Evolutionary conservation across 1,140 invertebrate species (phyloP).

Genomic region (Gerris buenoi): DNA sequence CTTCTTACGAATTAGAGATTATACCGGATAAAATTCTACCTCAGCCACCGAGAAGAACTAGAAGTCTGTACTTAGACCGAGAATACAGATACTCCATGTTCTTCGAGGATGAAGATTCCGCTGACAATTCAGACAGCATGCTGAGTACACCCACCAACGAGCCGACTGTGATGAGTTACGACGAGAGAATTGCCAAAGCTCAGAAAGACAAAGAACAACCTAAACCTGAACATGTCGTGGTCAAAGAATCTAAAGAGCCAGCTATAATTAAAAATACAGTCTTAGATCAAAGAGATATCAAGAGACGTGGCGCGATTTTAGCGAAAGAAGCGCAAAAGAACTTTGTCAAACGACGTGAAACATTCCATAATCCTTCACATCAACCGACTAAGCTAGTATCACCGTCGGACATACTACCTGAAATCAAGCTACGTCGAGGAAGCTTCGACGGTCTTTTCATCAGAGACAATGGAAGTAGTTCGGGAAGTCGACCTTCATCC

Average conservation of each 20-base stretch:
- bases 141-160: slow-evolving; percentile 38
- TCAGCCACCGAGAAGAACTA: slow-evolving; percentile 39
- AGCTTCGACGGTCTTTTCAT: slow-evolving; percentile 22
- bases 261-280: background rate
- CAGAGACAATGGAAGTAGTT: slow-evolving; percentile 10
- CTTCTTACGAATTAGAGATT: slow-evolving; percentile 37
- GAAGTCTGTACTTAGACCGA: slow-evolving; percentile 35
- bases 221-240: background rate
- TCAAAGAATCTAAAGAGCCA: background rate
- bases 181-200: background rate
- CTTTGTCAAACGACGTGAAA: slow-evolving; percentile 14
- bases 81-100: slow-evolving; percentile 30
- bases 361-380: slow-evolving; percentile 13
- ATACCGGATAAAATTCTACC: slow-evolving; percentile 44
- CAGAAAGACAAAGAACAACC: background rate
- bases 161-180: background rate
- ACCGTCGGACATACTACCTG: slow-evolving; percentile 11
- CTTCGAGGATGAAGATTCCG: slow-evolving; percentile 47
- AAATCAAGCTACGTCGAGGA: slow-evolving; percentile 18
- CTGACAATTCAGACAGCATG: slow-evolving; percentile 51
- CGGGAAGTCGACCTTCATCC: background rate
- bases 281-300: background rate
- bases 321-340: slow-evolving; percentile 4
- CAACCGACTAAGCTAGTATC: background rate
- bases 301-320: slow-evolving; percentile 12